Evolutionary conservation across 2,797 vertebrate genomes (phyloP), one percentile per base, ranked within the genome.

Genomic region (Pyrocephalus nanus): DNA sequence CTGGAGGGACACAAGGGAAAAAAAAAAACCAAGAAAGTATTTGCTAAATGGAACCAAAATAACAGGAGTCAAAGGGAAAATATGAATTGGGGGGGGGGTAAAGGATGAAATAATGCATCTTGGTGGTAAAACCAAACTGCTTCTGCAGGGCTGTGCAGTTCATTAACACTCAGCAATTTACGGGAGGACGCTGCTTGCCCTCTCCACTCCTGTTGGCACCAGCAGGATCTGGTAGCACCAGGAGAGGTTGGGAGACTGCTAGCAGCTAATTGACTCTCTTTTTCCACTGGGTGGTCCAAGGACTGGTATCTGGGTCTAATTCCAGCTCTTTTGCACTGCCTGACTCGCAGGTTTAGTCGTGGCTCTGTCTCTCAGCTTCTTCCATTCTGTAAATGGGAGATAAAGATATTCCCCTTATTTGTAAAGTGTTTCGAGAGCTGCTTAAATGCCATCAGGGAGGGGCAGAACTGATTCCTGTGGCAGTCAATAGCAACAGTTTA

Each of bases 51-150:
- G 71, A 97, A 94, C 76, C 90, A 96, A 97, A 97, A 95, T 94
- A 96, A 95, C 89, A 93, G 79, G 32, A 96, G 84, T 95, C 92
- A 96, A 97, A 96, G 69, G 94, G 93, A 95, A 96, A 97, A 96
- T 97, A 94, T 96, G 97, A 96, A 94, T 27, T 15, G 42, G 87
- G 65, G 45, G 43, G 89, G 58, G 61, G 62, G 64, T 16, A 16
- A 45, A 91, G n/a, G 81, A 92, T 96, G 91, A 97, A 95, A 94
- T 95, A 97, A 90, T 77, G 92, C 70, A 72, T 88, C 88, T 93
- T 73, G 64, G 92, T 96, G 93, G 94, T 86, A 69, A 96, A 95
- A 94, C 71, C 88, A 95, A 97, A 76, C 45, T 15, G 72, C 36
- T 95, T 95, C 89, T 88, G 92, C 85, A 96, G 91, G 95, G 65